These are phyloP conservation scores for Fulmarus glacialis DNA, from an alignment of 2,113 vertebrate species.

Conservation along the genomic window DNA sequence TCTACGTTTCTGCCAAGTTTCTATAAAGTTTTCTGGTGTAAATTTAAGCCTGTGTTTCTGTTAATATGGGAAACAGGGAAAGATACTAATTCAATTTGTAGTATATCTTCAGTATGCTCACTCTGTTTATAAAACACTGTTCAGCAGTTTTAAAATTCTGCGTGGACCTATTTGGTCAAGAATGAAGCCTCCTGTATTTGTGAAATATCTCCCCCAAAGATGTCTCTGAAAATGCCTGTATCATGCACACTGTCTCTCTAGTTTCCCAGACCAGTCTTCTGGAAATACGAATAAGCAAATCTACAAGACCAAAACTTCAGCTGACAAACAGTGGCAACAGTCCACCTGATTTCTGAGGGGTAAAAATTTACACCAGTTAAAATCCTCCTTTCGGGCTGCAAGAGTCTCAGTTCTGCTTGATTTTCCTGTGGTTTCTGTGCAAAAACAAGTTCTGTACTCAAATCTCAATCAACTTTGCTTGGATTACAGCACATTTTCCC, in stretches of 20 bases:
- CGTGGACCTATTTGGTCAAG: rapidly evolving
- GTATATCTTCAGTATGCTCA: neutral
- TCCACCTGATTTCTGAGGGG: neutral
- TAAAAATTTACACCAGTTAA: neutral
- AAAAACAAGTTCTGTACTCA: neutral
- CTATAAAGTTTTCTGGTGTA: neutral
- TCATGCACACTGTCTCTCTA: neutral
- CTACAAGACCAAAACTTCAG: neutral
- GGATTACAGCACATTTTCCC: neutral
- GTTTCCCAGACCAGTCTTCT: neutral
- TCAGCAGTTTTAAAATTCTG: neutral
- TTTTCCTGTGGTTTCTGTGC: neutral
- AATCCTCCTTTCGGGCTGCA: neutral
- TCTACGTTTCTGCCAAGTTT: neutral
- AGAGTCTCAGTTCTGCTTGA: neutral
- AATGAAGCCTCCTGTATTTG: neutral
- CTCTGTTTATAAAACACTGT: neutral
- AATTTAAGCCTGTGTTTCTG: neutral
- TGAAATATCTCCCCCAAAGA: neutral
- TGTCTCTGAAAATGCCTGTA: neutral
- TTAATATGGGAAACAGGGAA: neutral
- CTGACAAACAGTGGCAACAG: neutral
- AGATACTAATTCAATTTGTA: neutral
- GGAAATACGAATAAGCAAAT: neutral
- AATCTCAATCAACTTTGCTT: neutral